phyloP scores from a whole-genome alignment of 2,113 vertebrate genomes.

The Marcusenius ussheri region DNA sequence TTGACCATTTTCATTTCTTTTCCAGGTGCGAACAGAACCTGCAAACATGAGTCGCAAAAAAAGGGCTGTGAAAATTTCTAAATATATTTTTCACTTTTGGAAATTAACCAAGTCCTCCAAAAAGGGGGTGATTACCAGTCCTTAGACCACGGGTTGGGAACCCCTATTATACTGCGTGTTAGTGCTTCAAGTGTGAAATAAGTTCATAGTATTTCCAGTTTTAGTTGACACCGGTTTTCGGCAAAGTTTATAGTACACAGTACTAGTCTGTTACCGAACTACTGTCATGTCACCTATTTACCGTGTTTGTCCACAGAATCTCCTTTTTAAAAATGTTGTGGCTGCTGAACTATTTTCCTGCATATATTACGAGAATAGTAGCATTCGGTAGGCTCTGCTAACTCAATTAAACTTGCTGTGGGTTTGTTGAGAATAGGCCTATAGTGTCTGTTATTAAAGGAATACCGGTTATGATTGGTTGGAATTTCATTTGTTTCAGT shows the following conservation, averaged over 20 bases:
- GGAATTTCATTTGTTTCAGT: background rate
- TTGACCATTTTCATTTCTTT: background rate
- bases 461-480: background rate
- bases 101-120: background rate
- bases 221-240: background rate
- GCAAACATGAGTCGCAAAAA: background rate
- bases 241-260: background rate
- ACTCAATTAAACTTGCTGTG: background rate
- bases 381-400: background rate
- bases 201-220: background rate
- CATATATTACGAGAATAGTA: background rate
- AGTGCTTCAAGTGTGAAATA: background rate
- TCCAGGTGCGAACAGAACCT: background rate
- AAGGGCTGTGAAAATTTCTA: background rate
- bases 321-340: background rate
- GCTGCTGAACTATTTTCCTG: background rate
- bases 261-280: background rate
- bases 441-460: background rate
- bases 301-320: background rate
- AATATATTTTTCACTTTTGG: background rate
- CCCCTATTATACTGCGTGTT: background rate
- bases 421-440: background rate
- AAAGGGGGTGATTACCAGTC: background rate
- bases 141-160: background rate
- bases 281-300: background rate